These are phyloP conservation scores for Acromyrmex heyeri DNA, from an alignment of 1,140 invertebrate species.

Conservation along the genomic window DNA sequence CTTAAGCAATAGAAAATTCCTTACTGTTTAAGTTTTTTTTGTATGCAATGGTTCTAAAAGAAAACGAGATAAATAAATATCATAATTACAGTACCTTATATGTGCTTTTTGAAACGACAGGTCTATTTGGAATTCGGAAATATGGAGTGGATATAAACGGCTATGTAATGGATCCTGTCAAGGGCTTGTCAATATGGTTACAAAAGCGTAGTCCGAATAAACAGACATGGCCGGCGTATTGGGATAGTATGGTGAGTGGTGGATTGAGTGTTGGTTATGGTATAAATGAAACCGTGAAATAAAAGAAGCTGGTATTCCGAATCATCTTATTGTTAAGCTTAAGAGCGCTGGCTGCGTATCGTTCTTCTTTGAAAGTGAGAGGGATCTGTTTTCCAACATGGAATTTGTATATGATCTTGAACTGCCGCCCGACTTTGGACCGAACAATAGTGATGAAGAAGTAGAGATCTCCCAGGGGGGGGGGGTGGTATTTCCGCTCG, in stretches of 20 bases:
- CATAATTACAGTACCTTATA: neutral
- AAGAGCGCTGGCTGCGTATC: constrained; percentile 94
- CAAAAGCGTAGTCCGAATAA: constrained; percentile 96
- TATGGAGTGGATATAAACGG: constrained; percentile 98
- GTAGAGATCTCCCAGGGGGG: constrained; percentile 90
- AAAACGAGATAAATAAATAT: neutral
- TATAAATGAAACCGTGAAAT: constrained; percentile 94
- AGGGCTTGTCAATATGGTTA: constrained; percentile 96
- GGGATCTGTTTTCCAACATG: constrained; percentile 97
- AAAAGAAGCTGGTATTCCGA: constrained; percentile 96
- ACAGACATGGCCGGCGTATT: constrained; percentile 97
- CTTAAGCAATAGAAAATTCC: too few relatives aligned
- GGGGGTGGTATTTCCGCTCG: constrained; percentile 61
- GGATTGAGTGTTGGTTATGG: constrained; percentile 95
- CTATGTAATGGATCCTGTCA: constrained; percentile 93
- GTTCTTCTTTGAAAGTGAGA: constrained; percentile 96
- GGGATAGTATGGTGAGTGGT: constrained; percentile 98
- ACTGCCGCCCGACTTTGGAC: constrained; percentile 95
- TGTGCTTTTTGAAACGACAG: constrained; percentile 80
- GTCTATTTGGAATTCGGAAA: constrained; percentile 96
- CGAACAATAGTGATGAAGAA: constrained; percentile 96
- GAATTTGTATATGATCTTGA: constrained; percentile 98
- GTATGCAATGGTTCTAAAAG: neutral
- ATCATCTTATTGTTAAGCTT: constrained; percentile 91
- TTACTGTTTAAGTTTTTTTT: too few relatives aligned